Percentiles rank a stretch among this genome's conserved stretches.
Conservation (phyloP, 2,888 invertebrate genomes). For the Lysandra bellargus region DNA sequence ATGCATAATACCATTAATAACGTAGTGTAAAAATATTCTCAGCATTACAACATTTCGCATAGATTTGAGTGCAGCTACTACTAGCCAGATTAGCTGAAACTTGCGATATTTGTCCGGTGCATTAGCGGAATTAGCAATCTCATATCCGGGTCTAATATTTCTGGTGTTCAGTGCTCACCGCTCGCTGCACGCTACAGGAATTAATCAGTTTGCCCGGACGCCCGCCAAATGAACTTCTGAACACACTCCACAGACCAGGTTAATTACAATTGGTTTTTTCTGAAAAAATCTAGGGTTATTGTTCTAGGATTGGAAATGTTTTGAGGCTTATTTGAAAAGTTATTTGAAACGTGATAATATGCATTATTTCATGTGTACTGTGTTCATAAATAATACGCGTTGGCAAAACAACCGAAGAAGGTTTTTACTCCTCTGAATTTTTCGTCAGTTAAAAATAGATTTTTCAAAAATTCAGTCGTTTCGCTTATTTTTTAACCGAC, state of each 20-base stretch:
- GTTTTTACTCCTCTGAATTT: too few relatives aligned
- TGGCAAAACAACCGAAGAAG: too few relatives aligned
- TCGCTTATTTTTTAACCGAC: too few relatives aligned
- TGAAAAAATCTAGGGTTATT: not conserved
- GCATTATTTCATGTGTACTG: too few relatives aligned
- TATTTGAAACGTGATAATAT: not conserved
- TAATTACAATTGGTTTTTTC: slow-evolving; percentile 10
- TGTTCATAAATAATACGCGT: too few relatives aligned
- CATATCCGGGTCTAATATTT: slow-evolving; percentile 74
- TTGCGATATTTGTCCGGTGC: slow-evolving; percentile 73
- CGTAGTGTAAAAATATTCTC: slow-evolving; percentile 15
- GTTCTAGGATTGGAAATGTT: not conserved
- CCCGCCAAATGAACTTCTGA: slow-evolving; percentile 51
- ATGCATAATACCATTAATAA: not conserved
- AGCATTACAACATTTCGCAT: slow-evolving; percentile 46
- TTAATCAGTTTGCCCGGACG: slow-evolving; percentile 69
- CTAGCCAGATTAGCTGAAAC: slow-evolving; percentile 54
- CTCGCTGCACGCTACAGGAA: slow-evolving; percentile 57
- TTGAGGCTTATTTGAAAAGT: not conserved
- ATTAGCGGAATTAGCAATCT: slow-evolving; percentile 79
- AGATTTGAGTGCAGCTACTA: slow-evolving; percentile 53
- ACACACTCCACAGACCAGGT: slow-evolving; percentile 15
- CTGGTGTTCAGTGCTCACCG: slow-evolving; percentile 54
- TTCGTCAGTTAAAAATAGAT: too few relatives aligned
- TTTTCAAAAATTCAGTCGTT: too few relatives aligned